Evolutionary conservation across 2,797 vertebrate species (phyloP), one percentile per base, ranked within the genome.

Genomic region (Leptoclinus maculatus): DNA sequence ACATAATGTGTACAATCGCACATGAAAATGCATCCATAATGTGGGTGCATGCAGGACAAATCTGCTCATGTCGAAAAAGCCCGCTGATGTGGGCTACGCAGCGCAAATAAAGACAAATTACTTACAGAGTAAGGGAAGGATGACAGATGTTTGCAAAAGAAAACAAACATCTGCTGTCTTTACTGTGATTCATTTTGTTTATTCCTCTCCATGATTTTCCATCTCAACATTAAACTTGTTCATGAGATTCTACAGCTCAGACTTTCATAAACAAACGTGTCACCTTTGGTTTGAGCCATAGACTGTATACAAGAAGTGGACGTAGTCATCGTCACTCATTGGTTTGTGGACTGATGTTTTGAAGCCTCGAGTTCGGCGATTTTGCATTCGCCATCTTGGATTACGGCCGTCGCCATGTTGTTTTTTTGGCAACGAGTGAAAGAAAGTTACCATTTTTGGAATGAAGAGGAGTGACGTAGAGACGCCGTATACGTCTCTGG

Each of bases 1-100:
- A 88, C 85, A 85, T 86, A 80, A 84, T 82, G 39, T 84, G 74
- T 47, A 74, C 67, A 62, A 66, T 76, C 63, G 64, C 58, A 66
- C 68, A 60, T 71, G 68, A 74, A 90, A 85, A 89, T 82, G 76
- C 74, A 83, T 68, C 70, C 51, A 64, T 59, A 79, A 56, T 65
- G 71, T 84, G 66, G 75, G 74, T 79, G 69, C 25, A 45, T 68
- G 59, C 34, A 71, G 54, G 64, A 63, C 21, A 87, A 89, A 90
- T 88, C 86, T 87, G 74, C 23, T 83, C 54, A 7, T 32, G 59
- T 76, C 77, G 43, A 70, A 39, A 65, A n/a, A 53, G 57, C 47
- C 51, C 65, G 70, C 58, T 84, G 71, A 83, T 72, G 71, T 13
- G 66, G 70, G 60, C 78, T 23, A 36, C 75, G 66, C 38, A 19